A percentile compares a stretch with the other conserved stretches of the same genome.
phyloP scores from a whole-genome alignment of 2,113 vertebrate species.

The Grammomys surdaster region DNA sequence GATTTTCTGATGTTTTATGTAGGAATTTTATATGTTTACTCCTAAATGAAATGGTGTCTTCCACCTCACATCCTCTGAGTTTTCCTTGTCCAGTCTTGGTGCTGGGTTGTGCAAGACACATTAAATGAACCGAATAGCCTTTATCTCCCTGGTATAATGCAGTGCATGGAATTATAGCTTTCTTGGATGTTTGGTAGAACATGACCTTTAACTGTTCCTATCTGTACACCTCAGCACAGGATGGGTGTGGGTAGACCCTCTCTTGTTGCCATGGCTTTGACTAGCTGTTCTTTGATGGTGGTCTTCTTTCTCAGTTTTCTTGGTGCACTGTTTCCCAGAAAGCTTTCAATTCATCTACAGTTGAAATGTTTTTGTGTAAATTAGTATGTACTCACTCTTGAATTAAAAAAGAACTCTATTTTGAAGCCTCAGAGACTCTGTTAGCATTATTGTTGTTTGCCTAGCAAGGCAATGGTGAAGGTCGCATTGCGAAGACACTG shows the following conservation, averaged over 20 bases:
- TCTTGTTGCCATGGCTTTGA: neutral
- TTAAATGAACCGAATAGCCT: neutral
- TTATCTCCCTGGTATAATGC: neutral
- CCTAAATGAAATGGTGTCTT: neutral
- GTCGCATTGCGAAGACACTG: neutral
- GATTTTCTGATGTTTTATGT: neutral
- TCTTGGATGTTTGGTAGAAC: neutral
- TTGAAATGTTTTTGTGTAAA: conserved; percentile 41
- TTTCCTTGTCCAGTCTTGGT: neutral
- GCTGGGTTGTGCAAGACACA: neutral
- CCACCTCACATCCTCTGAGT: neutral
- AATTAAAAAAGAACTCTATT: conserved; percentile 29
- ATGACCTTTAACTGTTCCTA: neutral
- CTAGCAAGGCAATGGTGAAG: too few relatives aligned
- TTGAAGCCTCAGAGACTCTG: neutral
- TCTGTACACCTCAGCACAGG: neutral
- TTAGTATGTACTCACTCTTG: neutral
- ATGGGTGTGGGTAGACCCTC: neutral
- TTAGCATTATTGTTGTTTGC: neutral
- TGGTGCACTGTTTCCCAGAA: conserved; percentile 36
- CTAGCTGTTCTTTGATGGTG: neutral
- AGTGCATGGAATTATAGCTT: neutral
- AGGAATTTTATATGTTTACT: conserved; percentile 20
- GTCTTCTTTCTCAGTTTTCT: conserved; percentile 2
- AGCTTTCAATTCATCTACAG: neutral